phyloP scores from a whole-genome alignment of 2,113 vertebrate species.

The Forbesichthys agassizii region DNA sequence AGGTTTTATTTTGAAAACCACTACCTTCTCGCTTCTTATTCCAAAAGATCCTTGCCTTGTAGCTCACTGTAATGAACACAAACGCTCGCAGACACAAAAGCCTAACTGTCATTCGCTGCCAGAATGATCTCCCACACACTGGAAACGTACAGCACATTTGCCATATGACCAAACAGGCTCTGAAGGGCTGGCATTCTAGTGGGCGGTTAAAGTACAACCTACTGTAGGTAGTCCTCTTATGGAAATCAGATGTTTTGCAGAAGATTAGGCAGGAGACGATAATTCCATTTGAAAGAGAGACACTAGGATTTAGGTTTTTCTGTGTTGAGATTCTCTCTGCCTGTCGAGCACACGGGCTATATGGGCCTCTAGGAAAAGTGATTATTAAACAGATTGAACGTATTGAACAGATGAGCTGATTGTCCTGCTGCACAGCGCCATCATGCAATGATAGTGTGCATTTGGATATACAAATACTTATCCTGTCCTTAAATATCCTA shows the following conservation, averaged over 20 bases:
- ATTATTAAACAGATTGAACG: background rate
- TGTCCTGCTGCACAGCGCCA: too few species aligned
- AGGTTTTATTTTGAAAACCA: slow-evolving; percentile 31
- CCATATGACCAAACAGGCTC: slow-evolving; percentile 48
- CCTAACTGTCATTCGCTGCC: slow-evolving; percentile 60
- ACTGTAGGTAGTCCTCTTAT: slow-evolving; percentile 56
- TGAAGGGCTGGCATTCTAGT: slow-evolving; percentile 45
- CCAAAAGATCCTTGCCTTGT: slow-evolving; percentile 51
- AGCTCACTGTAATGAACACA: slow-evolving; percentile 55
- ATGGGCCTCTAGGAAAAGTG: slow-evolving; percentile 28
- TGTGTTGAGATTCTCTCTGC: slow-evolving; percentile 9
- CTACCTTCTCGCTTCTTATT: slow-evolving; percentile 29
- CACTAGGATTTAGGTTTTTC: slow-evolving; percentile 33
- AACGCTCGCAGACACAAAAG: slow-evolving; percentile 59
- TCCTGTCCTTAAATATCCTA: too few species aligned
- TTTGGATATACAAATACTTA: too few species aligned
- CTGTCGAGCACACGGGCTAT: slow-evolving; percentile 21
- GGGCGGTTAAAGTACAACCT: slow-evolving; percentile 56
- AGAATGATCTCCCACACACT: slow-evolving; percentile 69
- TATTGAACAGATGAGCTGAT: too few species aligned
- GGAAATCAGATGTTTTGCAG: slow-evolving; percentile 59
- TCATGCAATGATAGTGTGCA: too few species aligned
- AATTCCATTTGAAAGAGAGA: slow-evolving; percentile 47
- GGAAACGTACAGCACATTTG: slow-evolving; percentile 60
- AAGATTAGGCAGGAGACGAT: slow-evolving; percentile 54